Conservation (phyloP, 1,140 invertebrate genomes). For the Trichonephila inaurata region DNA sequence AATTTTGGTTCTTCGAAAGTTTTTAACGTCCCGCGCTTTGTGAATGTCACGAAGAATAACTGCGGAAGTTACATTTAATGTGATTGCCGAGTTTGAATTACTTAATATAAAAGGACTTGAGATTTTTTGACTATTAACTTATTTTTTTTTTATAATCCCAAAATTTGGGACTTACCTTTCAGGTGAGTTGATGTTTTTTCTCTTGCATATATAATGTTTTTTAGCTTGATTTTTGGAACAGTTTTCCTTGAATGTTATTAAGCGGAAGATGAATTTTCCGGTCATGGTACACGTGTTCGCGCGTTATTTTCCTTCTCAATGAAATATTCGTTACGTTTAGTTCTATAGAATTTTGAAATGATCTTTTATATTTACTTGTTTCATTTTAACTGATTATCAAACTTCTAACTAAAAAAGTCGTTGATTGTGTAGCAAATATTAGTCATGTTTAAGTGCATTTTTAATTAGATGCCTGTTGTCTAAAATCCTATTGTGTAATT, state of each 20-base stretch:
- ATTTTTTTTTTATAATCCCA: background rate
- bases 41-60: background rate
- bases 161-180: background rate
- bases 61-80: background rate
- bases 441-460: too few relatives aligned
- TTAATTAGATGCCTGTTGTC: too few relatives aligned
- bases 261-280: background rate
- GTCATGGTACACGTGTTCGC: background rate
- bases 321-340: too few relatives aligned
- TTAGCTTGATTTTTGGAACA: background rate
- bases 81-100: background rate
- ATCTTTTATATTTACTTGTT: too few relatives aligned
- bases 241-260: background rate
- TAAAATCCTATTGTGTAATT: too few relatives aligned
- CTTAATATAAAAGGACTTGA: background rate
- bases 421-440: too few relatives aligned
- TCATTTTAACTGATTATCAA: too few relatives aligned
- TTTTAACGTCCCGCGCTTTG: background rate
- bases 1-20: background rate
- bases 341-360: too few relatives aligned
- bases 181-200: background rate
- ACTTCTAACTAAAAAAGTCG: too few relatives aligned
- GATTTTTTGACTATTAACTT: background rate
- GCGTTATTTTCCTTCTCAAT: background rate
- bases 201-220: background rate